Evolutionary conservation across 2,113 vertebrate species (phyloP).

Genomic region (Albula goreensis): DNA sequence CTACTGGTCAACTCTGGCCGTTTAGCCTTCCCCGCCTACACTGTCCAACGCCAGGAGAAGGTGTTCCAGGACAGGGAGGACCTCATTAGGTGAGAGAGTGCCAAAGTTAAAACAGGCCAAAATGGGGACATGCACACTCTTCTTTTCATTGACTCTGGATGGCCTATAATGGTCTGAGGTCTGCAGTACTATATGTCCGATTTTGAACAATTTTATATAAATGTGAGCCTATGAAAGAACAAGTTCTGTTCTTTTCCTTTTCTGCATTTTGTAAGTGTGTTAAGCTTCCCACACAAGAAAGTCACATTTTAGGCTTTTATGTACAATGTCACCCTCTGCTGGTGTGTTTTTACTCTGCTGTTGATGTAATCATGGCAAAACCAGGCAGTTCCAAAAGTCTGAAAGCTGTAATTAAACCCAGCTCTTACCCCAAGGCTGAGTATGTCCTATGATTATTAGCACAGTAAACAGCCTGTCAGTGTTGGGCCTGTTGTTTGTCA

Average conservation of each 20-base stretch:
- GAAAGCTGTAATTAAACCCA: neutral
- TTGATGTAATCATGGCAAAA: neutral
- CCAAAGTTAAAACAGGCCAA: neutral
- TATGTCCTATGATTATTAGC: neutral
- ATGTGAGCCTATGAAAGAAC: too few relatives aligned
- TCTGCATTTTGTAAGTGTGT: neutral
- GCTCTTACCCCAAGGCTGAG: neutral
- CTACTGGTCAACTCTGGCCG: conserved; percentile 85
- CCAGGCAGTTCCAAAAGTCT: neutral
- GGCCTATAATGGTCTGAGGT: neutral
- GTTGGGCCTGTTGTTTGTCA: too few relatives aligned
- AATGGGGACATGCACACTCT: neutral
- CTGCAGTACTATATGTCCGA: too few relatives aligned
- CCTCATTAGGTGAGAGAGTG: conserved; percentile 77
- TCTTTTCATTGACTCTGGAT: too few relatives aligned
- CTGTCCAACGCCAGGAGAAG: conserved; percentile 67
- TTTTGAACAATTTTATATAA: too few relatives aligned
- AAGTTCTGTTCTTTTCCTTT: neutral
- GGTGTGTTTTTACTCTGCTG: neutral
- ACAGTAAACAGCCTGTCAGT: neutral
- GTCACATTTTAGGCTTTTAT: neutral
- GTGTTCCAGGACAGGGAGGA: conserved; percentile 88
- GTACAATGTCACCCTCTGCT: neutral
- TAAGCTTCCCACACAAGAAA: neutral
- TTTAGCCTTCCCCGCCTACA: conserved; percentile 82